These are phyloP conservation scores for Lucinisca nassula DNA, from an alignment of 2,888 invertebrate genomes.

Conservation along the genomic window DNA sequence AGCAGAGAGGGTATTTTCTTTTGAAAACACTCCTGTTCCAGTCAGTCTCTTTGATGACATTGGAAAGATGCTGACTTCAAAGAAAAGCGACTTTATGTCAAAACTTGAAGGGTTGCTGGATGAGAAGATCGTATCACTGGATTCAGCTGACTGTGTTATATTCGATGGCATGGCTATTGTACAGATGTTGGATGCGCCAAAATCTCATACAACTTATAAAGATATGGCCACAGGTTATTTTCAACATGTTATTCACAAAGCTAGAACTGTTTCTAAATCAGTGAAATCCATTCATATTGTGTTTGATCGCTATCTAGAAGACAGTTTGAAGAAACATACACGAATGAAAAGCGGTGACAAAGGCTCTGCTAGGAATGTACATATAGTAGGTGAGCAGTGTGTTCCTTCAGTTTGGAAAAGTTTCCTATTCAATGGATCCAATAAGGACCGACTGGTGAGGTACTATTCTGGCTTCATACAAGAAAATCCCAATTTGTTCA, in stretches of 20 bases:
- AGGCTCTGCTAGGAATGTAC: not conserved
- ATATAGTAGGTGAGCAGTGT: not conserved
- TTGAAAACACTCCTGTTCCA: slow-evolving; percentile 14
- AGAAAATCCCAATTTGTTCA: not conserved
- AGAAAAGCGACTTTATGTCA: not conserved
- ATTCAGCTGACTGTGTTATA: not conserved
- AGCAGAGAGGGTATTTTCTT: slow-evolving; percentile 8
- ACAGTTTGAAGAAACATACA: slow-evolving; percentile 1
- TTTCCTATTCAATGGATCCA: not conserved
- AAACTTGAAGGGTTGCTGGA: not conserved
- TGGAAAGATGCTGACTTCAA: not conserved
- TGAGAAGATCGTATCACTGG: not conserved
- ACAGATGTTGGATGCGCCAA: not conserved
- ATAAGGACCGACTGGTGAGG: slow-evolving; percentile 1
- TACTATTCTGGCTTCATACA: slow-evolving; percentile 9
- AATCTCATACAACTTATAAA: not conserved
- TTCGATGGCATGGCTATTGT: not conserved
- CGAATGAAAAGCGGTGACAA: not conserved
- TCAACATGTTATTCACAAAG: not conserved
- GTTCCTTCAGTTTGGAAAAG: slow-evolving; percentile 18
- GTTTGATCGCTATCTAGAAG: not conserved
- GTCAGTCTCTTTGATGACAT: not conserved
- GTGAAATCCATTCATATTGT: not conserved
- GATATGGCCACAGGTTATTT: not conserved
- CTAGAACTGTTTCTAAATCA: not conserved